Evolutionary conservation across 1,140 invertebrate genomes (phyloP), one percentile per base, ranked within the genome.

Genomic region (Phortica variegata): DNA sequence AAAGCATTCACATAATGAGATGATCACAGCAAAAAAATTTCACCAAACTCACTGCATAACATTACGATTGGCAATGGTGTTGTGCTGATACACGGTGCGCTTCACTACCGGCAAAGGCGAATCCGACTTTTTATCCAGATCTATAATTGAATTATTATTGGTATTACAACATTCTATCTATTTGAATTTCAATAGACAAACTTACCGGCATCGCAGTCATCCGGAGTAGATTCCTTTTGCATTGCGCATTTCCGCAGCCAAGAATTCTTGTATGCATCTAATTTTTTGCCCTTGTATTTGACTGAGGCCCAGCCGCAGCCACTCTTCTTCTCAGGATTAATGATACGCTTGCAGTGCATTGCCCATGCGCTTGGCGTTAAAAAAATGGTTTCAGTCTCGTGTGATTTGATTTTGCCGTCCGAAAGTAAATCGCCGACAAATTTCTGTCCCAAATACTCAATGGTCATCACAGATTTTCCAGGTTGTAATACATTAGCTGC

Each of bases 361-460:
- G 91, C 91, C 92, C 91, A 95, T 3, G 91, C 89, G 63, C 89
- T 92, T 16, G 91, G 91, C n/a, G 90, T 91, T 48, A 86, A 85
- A 77, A 93, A 95, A 60, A 91, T 82, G 52, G 91, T 87, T 73
- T 90, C 86, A 40, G 89, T 90, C 78, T 93, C 90, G 76, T 89
- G 87, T 50, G 90, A 92, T 73, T 87, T 85, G 47, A 95, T 95
- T 81, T 90, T 91, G 21, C 92, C 92, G 82, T 90, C 89, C 33
- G 85, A 71, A 55, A 93, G 79, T 16, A 95, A 79, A 77, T 95
- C 91, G 20, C 90, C 92, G 49, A 88, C 84, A 80, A 95, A 95
- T 66, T 87, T 90, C 79, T 92, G 88, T 15, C 92, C 91, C 87
- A 93, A 80, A 79, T 93, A 94, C 75, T 93, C 91, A 56, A 94